Evolutionary conservation across 2,797 vertebrate genomes (phyloP), one percentile per base, ranked within the genome.

Genomic region (Spondyliosoma cantharus): DNA sequence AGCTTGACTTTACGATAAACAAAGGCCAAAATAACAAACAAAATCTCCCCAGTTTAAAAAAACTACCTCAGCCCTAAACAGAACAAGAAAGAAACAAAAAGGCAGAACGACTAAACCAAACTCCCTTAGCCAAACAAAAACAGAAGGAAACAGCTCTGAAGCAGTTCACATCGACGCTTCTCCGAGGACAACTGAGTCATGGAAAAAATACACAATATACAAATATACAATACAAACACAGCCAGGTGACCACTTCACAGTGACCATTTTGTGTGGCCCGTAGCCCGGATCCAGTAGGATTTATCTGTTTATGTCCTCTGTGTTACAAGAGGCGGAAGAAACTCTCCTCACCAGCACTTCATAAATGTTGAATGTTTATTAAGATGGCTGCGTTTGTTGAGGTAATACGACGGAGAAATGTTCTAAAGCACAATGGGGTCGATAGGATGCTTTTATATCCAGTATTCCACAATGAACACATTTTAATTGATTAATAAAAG

Each of bases 301-400:
- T 37, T 37, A 37, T 37, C 43, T 80, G 74, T 58, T 76, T 63
- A 63, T 74, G 37, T 37, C 37, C 37, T 37, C 37, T 37, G 37
- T 45, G 13, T 12, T 49, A 32, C 60, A 48, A 53, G 48, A 71
- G 67, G 4, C 46, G 8, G n/a, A 61, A 24, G 52, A 63, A 65
- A 67, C 60, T 12, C 4, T 67, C 14, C 22, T 29, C 3, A 24
- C 15, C 43, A 60, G 45, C 53, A 19, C 24, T 65, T 81, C 22
- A 71, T 70, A 45, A 86, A 86, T 59, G 52, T 54, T 66, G n/a
- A 37, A 69, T 76, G 65, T 79, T 86, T 74, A 71, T 74, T 37
- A 19, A 65, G 58, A 69, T 58, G 52, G 5, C 27, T 54, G 58
- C 6, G 6, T 42, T 43, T 54, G 13, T 54, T 80, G 66, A 66